Evolutionary conservation across 37 sponge, comb jelly and placozoan species (phyloP).

Genomic region (Crambe crambe): DNA sequence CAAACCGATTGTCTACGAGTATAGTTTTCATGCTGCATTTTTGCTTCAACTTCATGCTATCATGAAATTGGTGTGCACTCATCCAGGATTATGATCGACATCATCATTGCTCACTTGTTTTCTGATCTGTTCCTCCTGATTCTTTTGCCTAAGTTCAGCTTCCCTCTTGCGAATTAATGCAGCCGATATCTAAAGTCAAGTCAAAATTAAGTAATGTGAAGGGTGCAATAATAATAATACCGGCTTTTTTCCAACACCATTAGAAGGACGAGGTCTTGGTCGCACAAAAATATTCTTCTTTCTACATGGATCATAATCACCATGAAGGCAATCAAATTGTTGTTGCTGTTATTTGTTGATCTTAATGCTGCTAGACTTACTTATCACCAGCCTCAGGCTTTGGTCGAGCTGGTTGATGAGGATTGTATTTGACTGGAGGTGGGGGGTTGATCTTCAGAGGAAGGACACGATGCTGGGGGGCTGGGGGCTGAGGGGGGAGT

Average conservation of each 20-base stretch:
- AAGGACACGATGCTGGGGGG: too few relatives aligned
- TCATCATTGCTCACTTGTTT: constrained; percentile 51
- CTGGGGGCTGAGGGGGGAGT: constrained; percentile 26
- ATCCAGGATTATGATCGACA: not conserved
- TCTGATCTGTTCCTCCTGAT: constrained; percentile 31
- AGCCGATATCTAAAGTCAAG: constrained; percentile 27
- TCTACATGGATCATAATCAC: not conserved
- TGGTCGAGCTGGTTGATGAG: not conserved
- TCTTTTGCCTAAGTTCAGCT: constrained; percentile 34
- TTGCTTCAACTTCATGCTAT: constrained; percentile 33
- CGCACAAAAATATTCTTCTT: constrained; percentile 50
- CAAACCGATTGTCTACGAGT: constrained; percentile 28
- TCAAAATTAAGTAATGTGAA: not conserved
- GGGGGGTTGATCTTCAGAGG: constrained; percentile 3
- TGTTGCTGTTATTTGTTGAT: too few relatives aligned
- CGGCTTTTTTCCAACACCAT: constrained; percentile 31
- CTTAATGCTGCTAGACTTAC: constrained; percentile 4
- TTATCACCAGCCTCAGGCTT: constrained; percentile 17
- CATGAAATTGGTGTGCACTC: not conserved
- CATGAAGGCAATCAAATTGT: not conserved
- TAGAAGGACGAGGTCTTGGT: constrained; percentile 3
- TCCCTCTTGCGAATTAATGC: constrained; percentile 64
- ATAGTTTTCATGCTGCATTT: constrained; percentile 40
- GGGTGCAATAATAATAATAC: not conserved
- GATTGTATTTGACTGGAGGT: constrained; percentile 32